Conservation (phyloP, 2,113 vertebrate genomes). For the Sapajus apella region DNA sequence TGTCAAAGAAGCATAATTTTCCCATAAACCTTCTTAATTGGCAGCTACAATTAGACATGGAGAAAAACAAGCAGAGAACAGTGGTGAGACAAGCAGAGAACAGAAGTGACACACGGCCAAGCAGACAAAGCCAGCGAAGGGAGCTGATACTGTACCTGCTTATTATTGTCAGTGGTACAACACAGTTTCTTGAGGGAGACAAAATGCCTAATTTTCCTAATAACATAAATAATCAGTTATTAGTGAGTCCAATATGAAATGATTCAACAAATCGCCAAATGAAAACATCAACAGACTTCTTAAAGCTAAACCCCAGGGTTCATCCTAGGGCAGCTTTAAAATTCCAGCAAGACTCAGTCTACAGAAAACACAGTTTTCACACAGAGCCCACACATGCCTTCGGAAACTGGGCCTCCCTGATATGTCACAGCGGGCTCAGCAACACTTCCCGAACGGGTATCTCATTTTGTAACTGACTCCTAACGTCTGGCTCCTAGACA, state of each 20-base stretch:
- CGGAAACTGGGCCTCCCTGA: background rate
- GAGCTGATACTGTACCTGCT: constrained; percentile 88
- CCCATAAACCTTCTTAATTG: background rate
- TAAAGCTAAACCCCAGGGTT: background rate
- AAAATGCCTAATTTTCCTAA: constrained; percentile 96
- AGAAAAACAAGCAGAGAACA: constrained; percentile 43
- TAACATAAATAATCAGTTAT: constrained; percentile 80
- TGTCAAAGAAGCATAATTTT: background rate
- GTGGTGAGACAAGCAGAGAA: background rate
- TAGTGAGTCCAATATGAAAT: constrained; percentile 65
- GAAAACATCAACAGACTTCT: constrained; percentile 24
- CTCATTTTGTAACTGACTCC: background rate
- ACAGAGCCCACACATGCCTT: background rate
- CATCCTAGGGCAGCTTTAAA: background rate
- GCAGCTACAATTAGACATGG: background rate
- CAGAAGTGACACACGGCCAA: background rate
- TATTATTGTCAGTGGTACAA: constrained; percentile 90
- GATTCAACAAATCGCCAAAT: constrained; percentile 49
- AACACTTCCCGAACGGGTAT: background rate
- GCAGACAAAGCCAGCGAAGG: background rate
- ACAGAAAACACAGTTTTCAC: rapidly evolving
- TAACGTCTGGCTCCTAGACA: background rate
- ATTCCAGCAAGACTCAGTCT: background rate
- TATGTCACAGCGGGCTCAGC: background rate
- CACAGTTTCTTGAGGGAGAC: constrained; percentile 95